Base-by-base conservation (phyloP, 2,888 invertebrate genomes). In the Strigamia transsilvanica region DNA sequence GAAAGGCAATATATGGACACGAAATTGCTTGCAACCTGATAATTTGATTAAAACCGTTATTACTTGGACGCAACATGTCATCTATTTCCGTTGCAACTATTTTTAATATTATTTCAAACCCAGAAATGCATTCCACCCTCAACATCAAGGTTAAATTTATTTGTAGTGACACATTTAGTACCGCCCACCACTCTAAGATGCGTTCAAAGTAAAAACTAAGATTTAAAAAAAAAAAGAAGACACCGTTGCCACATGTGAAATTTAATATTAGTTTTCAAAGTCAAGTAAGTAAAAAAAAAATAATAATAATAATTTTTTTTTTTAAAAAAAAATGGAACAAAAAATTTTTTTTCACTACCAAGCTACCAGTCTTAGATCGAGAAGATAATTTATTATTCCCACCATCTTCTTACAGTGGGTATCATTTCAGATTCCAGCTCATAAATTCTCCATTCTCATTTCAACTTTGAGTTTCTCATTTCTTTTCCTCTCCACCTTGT, bases 1-100 rank as follows among this genome's bases (percentile, higher is more conserved):
- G 38, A 7, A 38, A 38, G 38, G 38, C 38, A 38, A 38, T 38
- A 38, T 38, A 38, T 38, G 38, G 51, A 18, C 12, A 51, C 51
- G 15, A 18, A 18, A 9, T 38, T 27, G 27, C 27, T 27, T 3
- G 27, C 56, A 56, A 56, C 12, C 56, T 61, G 21, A 61, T 61
- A 61, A 61, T 61, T 23, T 61, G 51, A 51, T 51, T 51, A 51
- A 51, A 51, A 51, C 15, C 6, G 51, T 13, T 32, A 73, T 73
- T 32, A n/a, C 32, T 73, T 73, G 73, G 73, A 73, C 32, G 73
- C 5, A 32, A 12, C 73, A 73, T 73, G 73, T 32, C 73, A 73
- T 73, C 73, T 73, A 73, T 73, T 73, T 73, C 73, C 73, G 73
- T 73, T 73, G 73, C 73, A 73, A 73, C 73, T 73, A 73, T 73